phyloP scores from a whole-genome alignment of 2,113 vertebrate species.

The Larimichthys crocea region DNA sequence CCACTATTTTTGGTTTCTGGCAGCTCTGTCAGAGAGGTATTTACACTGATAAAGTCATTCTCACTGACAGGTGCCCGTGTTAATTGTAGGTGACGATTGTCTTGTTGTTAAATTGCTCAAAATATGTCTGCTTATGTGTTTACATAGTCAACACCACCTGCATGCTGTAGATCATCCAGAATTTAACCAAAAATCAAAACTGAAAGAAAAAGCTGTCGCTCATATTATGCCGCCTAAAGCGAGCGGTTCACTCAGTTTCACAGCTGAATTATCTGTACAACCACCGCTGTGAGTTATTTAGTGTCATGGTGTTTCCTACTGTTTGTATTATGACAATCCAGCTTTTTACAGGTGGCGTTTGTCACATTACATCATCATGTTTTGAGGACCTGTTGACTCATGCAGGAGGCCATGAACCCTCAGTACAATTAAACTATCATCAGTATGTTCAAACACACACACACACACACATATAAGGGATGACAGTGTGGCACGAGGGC shows the following conservation, averaged over 20 bases:
- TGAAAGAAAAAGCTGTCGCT: neutral
- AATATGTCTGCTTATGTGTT: slow-evolving; percentile 6
- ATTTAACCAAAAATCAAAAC: neutral
- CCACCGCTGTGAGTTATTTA: neutral
- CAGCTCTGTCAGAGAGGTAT: slow-evolving; percentile 49
- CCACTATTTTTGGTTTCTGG: slow-evolving; percentile 52
- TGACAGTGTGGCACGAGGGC: slow-evolving; percentile 38
- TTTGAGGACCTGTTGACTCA: slow-evolving; percentile 23
- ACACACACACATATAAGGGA: slow-evolving; percentile 5
- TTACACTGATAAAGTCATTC: slow-evolving; percentile 46
- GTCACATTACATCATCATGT: neutral
- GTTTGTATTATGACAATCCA: neutral
- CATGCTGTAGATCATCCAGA: slow-evolving; percentile 1
- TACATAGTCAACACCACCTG: neutral
- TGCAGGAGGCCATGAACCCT: slow-evolving; percentile 2
- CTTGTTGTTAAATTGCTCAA: slow-evolving; percentile 15
- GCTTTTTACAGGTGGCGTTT: slow-evolving; percentile 3
- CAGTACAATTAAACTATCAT: slow-evolving; percentile 21
- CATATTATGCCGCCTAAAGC: neutral
- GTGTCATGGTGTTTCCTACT: neutral
- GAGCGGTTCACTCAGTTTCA: neutral
- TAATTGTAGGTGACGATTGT: slow-evolving; percentile 23
- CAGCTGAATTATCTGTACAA: neutral
- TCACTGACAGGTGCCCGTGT: slow-evolving; percentile 29
- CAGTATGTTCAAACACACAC: slow-evolving; percentile 27